These are phyloP conservation scores for Zaprionus ghesquierei DNA, from an alignment of 1,140 invertebrate species.

Conservation along the genomic window DNA sequence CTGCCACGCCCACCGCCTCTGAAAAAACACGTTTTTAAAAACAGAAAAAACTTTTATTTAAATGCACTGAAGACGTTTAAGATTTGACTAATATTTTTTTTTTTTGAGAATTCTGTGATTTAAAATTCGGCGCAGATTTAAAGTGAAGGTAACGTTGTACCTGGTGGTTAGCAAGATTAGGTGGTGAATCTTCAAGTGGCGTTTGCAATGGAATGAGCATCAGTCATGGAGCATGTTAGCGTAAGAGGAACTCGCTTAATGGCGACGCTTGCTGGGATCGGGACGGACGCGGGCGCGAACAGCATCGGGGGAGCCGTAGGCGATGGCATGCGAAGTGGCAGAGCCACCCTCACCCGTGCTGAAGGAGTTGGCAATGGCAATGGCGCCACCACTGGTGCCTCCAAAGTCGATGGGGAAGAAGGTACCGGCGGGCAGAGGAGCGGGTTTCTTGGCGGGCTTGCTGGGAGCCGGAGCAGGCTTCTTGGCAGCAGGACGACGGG, in stretches of 20 bases:
- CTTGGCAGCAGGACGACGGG: constrained; percentile 63
- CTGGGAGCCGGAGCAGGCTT: constrained; percentile 50
- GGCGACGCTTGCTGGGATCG: constrained; percentile 71
- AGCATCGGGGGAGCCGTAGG: constrained; percentile 85
- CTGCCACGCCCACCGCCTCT: too few species aligned
- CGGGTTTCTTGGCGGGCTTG: constrained; percentile 57
- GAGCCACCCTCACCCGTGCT: constrained; percentile 87
- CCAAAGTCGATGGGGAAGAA: constrained; percentile 87
- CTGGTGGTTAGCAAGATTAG: constrained; percentile 35
- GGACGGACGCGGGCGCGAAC: constrained; percentile 64
- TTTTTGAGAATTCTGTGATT: constrained; percentile 49
- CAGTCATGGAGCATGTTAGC: constrained; percentile 23
- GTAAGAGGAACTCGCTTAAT: constrained; percentile 38
- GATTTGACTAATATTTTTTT: constrained; percentile 73
- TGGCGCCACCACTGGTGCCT: constrained; percentile 84
- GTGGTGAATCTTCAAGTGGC: constrained; percentile 30
- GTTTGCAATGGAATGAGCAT: constrained; percentile 37
- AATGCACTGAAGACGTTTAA: constrained; percentile 47
- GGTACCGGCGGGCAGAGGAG: constrained; percentile 82
- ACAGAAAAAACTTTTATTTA: constrained; percentile 56
- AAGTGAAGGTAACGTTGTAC: constrained; percentile 39
- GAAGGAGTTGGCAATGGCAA: constrained; percentile 87
- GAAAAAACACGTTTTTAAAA: constrained; percentile 28
- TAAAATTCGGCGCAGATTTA: constrained; percentile 28
- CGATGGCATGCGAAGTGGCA: constrained; percentile 87